Conservation (phyloP, 2,797 vertebrate species). For the Crypturellus tataupa region DNA sequence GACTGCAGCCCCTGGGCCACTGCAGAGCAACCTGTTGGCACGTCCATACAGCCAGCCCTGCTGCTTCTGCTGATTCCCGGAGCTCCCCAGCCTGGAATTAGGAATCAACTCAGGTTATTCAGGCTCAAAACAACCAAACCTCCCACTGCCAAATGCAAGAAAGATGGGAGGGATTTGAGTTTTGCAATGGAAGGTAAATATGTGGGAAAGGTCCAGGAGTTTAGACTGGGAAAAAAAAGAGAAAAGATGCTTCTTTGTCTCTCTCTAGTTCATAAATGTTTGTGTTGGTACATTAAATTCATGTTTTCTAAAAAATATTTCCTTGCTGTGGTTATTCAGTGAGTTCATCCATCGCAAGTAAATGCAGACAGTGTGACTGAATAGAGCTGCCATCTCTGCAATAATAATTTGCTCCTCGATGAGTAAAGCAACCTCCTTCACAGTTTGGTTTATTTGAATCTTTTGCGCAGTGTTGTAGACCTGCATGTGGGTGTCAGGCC, state of each 20-base stretch:
- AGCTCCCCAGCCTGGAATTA: not conserved
- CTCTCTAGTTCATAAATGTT: not conserved
- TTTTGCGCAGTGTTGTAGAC: not conserved
- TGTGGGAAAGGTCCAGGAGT: not conserved
- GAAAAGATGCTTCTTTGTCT: not conserved
- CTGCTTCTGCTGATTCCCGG: not conserved
- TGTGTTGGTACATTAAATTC: not conserved
- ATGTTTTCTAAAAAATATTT: not conserved
- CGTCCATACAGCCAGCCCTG: not conserved
- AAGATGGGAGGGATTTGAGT: not conserved
- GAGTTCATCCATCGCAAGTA: not conserved
- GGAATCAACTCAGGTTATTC: not conserved
- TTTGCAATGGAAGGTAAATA: not conserved
- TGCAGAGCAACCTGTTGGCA: not conserved
- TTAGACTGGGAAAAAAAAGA: not conserved
- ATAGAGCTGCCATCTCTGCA: not conserved
- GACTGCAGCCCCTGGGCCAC: rapidly evolving
- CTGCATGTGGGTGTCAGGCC: not conserved
- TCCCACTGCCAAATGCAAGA: not conserved
- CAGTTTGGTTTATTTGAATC: not conserved
- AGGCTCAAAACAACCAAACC: not conserved
- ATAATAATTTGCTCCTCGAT: not conserved
- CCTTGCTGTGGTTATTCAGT: not conserved
- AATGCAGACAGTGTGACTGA: not conserved
- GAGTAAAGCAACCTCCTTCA: not conserved